Base-by-base conservation (phyloP, 37 sponge, comb jelly and placozoan genomes). In the Bolinopsis microptera region DNA sequence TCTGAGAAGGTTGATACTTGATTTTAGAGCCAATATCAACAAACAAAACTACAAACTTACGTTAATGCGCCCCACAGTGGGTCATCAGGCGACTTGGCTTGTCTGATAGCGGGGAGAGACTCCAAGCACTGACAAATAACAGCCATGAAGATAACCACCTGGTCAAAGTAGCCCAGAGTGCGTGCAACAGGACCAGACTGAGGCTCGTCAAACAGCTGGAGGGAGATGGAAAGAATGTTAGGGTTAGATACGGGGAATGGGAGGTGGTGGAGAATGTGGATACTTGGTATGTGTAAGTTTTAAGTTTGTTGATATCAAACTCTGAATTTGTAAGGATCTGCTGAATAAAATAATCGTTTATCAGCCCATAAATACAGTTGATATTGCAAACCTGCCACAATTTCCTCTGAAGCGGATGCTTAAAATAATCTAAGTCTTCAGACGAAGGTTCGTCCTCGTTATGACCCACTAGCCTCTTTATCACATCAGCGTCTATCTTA, bases 161-260 rank as follows among this genome's bases (percentile, higher is more conserved):
- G 90, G 26, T 86, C 90, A 22, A 86, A 34, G 61, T 86, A 86
- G 16, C 90, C 90, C 61, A 86, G 36, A 24, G 36, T 28, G 1
- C 35, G 32, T 9, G 90, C 90, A 1, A 30, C 25, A 8, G 23
- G 23, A 24, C 90, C 25, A 3, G 90, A 86, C 8, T 86, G 32
- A 30, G 90, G 90, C 9, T 86, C 90, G 31, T 86, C 90, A 77
- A 77, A 77, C 37, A 77, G 32, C 80, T 77, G 80, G 16, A 61
- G 68, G 18, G 68, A 61, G 68, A 21, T 13, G 68, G 68, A 67
- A 22, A 13, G 18, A 67, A n/a, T n/a, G n/a, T n/a, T n/a, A n/a
- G n/a, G n/a, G n/a, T n/a, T n/a, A n/a, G n/a, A n/a, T n/a, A n/a
- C n/a, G n/a, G n/a, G n/a, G n/a, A n/a, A n/a, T n/a, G n/a, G n/a